Evolutionary conservation across 2,797 vertebrate species (phyloP).

Genomic region (Pseudochaenichthys georgianus): DNA sequence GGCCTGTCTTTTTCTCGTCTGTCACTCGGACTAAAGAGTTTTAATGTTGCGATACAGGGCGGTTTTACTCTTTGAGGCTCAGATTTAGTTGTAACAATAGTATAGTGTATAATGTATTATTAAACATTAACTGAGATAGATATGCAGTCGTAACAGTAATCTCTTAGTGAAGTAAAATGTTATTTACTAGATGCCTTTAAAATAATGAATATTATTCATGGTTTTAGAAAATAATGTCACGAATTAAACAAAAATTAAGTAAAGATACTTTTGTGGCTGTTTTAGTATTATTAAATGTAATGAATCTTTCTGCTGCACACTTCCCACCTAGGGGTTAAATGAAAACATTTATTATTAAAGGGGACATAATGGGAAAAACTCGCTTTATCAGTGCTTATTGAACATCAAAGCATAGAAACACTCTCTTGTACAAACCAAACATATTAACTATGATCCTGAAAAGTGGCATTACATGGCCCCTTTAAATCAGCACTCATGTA

Average conservation of each 20-base stretch:
- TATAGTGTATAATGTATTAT: background rate
- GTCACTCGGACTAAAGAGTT: background rate
- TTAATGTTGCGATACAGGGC: background rate
- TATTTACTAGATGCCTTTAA: background rate
- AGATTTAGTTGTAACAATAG: slow-evolving; percentile 9
- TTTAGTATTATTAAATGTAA: background rate
- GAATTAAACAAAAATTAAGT: background rate
- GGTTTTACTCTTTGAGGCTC: background rate
- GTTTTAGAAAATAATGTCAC: background rate
- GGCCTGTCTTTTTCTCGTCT: background rate
- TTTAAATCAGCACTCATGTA: too few species aligned
- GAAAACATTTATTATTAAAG: too few species aligned
- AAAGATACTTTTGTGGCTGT: background rate
- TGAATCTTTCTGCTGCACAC: background rate
- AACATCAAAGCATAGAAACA: too few species aligned
- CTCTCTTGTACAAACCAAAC: too few species aligned
- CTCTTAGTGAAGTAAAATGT: too few species aligned
- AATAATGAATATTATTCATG: background rate
- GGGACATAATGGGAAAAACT: too few species aligned
- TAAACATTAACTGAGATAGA: background rate
- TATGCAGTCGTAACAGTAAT: background rate
- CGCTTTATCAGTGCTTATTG: too few species aligned
- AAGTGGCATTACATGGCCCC: too few species aligned
- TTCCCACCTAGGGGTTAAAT: background rate
- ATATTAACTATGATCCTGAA: too few species aligned